phyloP scores from a whole-genome alignment of 2,888 invertebrate species.

The Omphaloscelis lunosa region DNA sequence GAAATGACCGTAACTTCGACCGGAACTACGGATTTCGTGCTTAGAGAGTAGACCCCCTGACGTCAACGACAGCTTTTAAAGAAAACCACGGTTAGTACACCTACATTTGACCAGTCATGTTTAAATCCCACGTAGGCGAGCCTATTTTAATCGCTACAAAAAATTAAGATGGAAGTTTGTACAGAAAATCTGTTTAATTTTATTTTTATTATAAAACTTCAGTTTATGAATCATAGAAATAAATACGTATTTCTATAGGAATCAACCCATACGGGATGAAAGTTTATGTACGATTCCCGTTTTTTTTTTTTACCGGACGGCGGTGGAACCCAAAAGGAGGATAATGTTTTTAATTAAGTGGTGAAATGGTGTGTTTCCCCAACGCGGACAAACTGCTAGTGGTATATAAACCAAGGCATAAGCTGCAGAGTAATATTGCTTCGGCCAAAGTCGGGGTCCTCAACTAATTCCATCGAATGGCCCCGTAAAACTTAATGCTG shows the following conservation, averaged over 20 bases:
- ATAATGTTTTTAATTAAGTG: constrained; percentile 10
- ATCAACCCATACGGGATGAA: not conserved
- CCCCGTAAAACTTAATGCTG: constrained; percentile 28
- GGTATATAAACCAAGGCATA: constrained; percentile 31
- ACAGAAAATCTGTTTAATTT: too few species aligned
- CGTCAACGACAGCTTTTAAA: not conserved
- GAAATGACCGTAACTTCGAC: too few species aligned
- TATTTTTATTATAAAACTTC: too few species aligned
- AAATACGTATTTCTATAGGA: not conserved
- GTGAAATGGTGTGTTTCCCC: not conserved
- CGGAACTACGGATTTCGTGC: too few species aligned
- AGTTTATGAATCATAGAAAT: too few species aligned
- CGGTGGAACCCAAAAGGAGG: not conserved
- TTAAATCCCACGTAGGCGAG: too few species aligned
- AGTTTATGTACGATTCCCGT: too few species aligned
- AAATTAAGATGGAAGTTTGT: too few species aligned
- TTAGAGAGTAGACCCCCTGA: not conserved
- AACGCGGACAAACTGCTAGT: not conserved
- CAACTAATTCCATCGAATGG: constrained; percentile 3
- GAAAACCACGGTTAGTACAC: not conserved
- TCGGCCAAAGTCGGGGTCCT: not conserved
- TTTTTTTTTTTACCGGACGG: not conserved
- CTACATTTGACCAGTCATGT: too few species aligned
- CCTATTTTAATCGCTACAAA: too few species aligned
- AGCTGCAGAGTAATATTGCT: constrained; percentile 18